These are phyloP conservation scores for Nesogale talazaci DNA, from an alignment of 2,113 vertebrate species.

Conservation along the genomic window DNA sequence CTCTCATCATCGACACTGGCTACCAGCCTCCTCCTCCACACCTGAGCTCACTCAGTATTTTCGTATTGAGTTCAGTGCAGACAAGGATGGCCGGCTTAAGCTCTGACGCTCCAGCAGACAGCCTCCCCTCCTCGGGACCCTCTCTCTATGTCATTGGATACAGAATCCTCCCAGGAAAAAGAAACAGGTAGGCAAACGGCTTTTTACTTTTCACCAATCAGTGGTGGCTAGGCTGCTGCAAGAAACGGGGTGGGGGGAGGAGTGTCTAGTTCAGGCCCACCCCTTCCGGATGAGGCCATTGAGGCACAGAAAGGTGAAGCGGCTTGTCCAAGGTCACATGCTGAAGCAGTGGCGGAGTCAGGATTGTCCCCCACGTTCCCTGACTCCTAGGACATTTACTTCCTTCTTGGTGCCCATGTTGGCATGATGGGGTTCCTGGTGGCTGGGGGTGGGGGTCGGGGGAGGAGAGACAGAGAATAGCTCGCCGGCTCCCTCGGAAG, in stretches of 20 bases:
- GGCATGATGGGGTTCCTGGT: not conserved
- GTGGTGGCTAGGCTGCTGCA: not conserved
- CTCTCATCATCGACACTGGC: not conserved
- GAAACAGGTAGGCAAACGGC: not conserved
- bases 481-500: constrained; percentile 62
- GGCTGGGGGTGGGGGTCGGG: too few relatives aligned
- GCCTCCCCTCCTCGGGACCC: not conserved
- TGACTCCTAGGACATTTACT: not conserved
- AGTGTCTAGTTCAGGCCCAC: not conserved
- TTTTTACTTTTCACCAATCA: constrained; percentile 13
- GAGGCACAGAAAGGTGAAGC: not conserved
- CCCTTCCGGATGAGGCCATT: not conserved
- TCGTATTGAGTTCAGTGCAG: not conserved
- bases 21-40: not conserved
- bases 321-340: not conserved
- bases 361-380: too few relatives aligned
- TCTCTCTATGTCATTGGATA: not conserved
- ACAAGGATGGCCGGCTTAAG: not conserved
- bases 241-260: not conserved
- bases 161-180: too few relatives aligned
- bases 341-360: not conserved
- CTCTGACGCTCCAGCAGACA: not conserved
- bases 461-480: constrained; percentile 26
- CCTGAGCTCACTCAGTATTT: not conserved
- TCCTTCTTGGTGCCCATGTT: not conserved